Conservation (phyloP, 2,113 vertebrate genomes). For the Diadophis punctatus region DNA sequence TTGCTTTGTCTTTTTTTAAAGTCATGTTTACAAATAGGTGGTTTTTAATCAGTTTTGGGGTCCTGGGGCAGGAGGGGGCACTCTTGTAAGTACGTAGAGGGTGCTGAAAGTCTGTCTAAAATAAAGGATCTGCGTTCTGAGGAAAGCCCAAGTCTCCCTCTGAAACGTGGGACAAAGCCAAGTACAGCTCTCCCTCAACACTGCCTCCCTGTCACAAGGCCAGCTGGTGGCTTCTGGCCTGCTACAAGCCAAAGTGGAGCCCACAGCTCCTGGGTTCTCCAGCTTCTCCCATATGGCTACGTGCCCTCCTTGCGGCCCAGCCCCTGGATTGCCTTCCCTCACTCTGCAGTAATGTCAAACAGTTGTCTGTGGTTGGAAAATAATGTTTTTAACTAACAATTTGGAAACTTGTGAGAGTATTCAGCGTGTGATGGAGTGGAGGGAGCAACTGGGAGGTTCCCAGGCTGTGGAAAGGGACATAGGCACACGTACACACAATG, state of each 20-base stretch:
- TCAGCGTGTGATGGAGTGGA: not conserved
- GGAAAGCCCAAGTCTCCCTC: not conserved
- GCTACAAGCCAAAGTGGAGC: not conserved
- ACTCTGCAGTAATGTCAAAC: slow-evolving; percentile 24
- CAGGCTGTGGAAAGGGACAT: not conserved
- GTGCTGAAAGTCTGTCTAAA: not conserved
- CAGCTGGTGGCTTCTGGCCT: slow-evolving; percentile 4
- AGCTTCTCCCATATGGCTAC: not conserved
- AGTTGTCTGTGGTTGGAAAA: slow-evolving; percentile 35
- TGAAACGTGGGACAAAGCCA: slow-evolving; percentile 3
- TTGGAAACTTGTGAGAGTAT: slow-evolving; percentile 1
- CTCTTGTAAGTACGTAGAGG: not conserved
- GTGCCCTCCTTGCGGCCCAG: not conserved
- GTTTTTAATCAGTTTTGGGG: not conserved
- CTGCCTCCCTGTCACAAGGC: not conserved
- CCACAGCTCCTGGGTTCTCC: not conserved
- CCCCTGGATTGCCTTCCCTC: slow-evolving; percentile 18
- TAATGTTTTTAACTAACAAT: slow-evolving; percentile 23
- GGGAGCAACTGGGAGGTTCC: slow-evolving; percentile 1
- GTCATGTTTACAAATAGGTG: not conserved
- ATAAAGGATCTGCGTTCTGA: not conserved
- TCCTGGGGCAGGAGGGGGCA: not conserved
- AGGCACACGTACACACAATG: not conserved
- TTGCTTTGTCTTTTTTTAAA: not conserved
- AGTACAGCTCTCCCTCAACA: not conserved